Base-by-base conservation (phyloP, 2,888 invertebrate genomes). In the Nebria brevicollis region DNA sequence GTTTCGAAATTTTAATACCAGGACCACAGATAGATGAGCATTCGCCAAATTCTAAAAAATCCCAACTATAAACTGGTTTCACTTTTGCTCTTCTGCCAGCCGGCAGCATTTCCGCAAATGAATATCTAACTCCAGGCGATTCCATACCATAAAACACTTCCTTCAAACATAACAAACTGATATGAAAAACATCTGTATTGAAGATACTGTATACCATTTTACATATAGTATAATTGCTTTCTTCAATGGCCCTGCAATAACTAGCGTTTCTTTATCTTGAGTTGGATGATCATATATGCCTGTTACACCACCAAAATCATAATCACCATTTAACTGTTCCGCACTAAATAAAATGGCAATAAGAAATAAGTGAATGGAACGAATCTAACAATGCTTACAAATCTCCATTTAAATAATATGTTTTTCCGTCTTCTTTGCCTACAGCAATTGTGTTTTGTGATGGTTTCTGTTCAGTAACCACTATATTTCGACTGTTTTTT, bases 11-110 rank as follows among this genome's bases (percentile, higher is more conserved):
- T 85, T 90, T 89, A 66, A 87, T 89, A 82, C 94, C 94, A 82
- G 93, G 92, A 1, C 93, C 94, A 86, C 94, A 94, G 11, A 91
- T 91, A 0, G 89, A 90, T 0, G 92, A 91, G 86, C 94, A 94
- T 42, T 92, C 90, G 0, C 90, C 90, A 92, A 92, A 94, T 82
- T 92, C 92, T 42, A 91, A 88, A 84, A 91, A 90, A 83, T 92
- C 90, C 94, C 94, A 94, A 75, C 90, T 89, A 85, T 93, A 94
- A 82, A 90, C 90, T 0, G 92, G 92, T 26, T 89, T 88, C 74
- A 92, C 89, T 64, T 4, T n/a, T 20, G 41, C n/a, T 75, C 25
- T 13, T 5, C 2, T 25, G 11, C 15, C 20, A 15, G 25, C 41
- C 42, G 90, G 87, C 70, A 91, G 90, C 8, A 92, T 92, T 82